Conservation (phyloP, 2,113 vertebrate species). For the Corythaeola cristata region DNA sequence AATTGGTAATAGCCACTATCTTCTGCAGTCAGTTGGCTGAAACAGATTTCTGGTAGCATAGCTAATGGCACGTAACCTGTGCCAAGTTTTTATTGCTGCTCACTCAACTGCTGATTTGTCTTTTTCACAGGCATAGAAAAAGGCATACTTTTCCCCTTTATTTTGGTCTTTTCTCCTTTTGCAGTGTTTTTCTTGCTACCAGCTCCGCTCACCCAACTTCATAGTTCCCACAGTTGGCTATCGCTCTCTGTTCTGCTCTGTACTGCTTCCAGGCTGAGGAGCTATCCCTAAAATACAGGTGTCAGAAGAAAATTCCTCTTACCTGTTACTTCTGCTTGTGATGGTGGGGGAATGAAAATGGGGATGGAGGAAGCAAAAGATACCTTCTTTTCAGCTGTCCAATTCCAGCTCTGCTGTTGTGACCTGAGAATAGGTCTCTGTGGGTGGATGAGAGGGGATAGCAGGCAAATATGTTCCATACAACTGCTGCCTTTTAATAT, state of each 20-base stretch:
- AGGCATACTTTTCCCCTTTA: background rate
- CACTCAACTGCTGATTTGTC: conserved; percentile 44
- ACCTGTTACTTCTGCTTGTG: background rate
- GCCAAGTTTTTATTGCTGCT: conserved; percentile 59
- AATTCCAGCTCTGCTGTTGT: background rate
- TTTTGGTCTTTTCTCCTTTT: background rate
- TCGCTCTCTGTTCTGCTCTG: background rate
- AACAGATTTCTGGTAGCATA: conserved; percentile 37
- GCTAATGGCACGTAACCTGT: conserved; percentile 37
- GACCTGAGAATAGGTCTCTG: background rate
- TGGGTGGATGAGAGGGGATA: background rate
- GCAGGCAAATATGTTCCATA: background rate
- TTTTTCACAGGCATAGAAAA: background rate
- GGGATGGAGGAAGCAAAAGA: background rate
- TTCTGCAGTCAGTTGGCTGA: conserved; percentile 34
- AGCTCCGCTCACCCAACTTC: background rate
- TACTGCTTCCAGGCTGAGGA: background rate
- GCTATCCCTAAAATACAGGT: background rate
- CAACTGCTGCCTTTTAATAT: background rate
- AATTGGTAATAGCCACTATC: conserved; percentile 35
- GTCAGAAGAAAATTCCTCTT: background rate
- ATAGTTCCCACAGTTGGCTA: background rate
- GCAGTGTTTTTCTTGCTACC: background rate
- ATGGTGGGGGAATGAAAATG: background rate
- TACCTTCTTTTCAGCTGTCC: background rate